Evolutionary conservation across 1,140 invertebrate species (phyloP).

Genomic region (Drosophila rufa): DNA sequence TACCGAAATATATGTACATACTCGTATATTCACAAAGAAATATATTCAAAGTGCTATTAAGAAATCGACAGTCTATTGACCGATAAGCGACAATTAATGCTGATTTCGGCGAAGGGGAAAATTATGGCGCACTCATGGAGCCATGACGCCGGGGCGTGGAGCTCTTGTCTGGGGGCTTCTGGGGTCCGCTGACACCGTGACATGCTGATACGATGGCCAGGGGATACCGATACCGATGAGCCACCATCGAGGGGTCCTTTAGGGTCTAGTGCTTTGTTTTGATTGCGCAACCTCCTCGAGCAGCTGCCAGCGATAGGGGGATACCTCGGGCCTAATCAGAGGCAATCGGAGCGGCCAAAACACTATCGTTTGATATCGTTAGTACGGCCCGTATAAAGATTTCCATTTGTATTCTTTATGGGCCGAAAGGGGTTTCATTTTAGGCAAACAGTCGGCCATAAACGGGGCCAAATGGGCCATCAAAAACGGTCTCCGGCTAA

Average conservation of each 20-base stretch:
- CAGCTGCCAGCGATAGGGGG: slow-evolving; percentile 22
- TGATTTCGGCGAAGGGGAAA: slow-evolving; percentile 38
- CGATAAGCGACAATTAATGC: slow-evolving; percentile 37
- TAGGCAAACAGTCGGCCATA: slow-evolving; percentile 32
- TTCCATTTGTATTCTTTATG: slow-evolving; percentile 25
- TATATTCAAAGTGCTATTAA: slow-evolving; percentile 21
- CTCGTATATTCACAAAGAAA: slow-evolving; percentile 1
- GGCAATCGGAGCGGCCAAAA: slow-evolving; percentile 49
- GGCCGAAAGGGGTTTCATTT: slow-evolving; percentile 20
- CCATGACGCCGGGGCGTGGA: slow-evolving; percentile 45
- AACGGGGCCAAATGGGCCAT: slow-evolving; percentile 48
- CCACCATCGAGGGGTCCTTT: slow-evolving; percentile 6
- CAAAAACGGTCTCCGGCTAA: slow-evolving; percentile 42
- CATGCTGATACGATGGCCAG: neutral
- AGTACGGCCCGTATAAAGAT: slow-evolving; percentile 21
- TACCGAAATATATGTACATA: neutral
- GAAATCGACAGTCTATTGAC: slow-evolving; percentile 44
- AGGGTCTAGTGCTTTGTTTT: slow-evolving; percentile 38
- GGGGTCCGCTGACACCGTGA: slow-evolving; percentile 12
- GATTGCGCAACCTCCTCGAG: slow-evolving; percentile 34
- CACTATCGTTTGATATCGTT: slow-evolving; percentile 19
- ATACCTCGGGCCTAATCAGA: slow-evolving; percentile 53
- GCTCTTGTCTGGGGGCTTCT: slow-evolving; percentile 15
- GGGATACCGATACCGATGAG: neutral
- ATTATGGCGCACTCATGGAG: slow-evolving; percentile 23